Conservation (phyloP, 2,113 vertebrate species). For the Leucopsar rothschildi region DNA sequence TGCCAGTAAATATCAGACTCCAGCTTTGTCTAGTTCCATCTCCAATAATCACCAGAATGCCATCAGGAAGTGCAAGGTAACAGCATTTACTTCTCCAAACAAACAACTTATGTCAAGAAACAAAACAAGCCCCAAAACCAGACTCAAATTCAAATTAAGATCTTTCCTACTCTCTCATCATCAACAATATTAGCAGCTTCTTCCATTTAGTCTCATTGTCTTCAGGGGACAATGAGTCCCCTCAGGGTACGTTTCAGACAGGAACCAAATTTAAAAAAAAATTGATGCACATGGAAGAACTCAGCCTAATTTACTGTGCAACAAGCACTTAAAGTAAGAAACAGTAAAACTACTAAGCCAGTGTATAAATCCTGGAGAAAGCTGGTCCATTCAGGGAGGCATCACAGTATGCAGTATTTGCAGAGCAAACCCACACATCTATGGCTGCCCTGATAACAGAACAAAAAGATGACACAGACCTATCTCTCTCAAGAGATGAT, state of each 20-base stretch:
- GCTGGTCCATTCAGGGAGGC: not conserved
- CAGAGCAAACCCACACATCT: not conserved
- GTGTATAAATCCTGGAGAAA: not conserved
- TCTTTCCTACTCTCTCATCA: not conserved
- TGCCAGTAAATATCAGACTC: not conserved
- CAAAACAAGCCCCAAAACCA: not conserved
- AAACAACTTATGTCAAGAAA: not conserved
- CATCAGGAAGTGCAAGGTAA: not conserved
- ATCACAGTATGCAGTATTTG: not conserved
- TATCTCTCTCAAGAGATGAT: not conserved
- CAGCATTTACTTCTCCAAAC: not conserved
- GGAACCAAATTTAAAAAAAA: not conserved
- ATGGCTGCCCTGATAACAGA: not conserved
- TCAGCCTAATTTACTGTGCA: not conserved
- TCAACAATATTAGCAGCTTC: not conserved
- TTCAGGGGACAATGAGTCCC: not conserved
- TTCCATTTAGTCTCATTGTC: not conserved
- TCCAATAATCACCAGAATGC: not conserved
- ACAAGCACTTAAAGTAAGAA: not conserved
- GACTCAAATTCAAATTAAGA: not conserved
- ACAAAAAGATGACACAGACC: not conserved
- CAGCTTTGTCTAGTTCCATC: not conserved
- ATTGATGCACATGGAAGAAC: not conserved
- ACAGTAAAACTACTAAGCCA: not conserved
- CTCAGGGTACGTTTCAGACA: not conserved